phyloP scores from a whole-genome alignment of 2,797 vertebrate genomes.

The Fistularia commersonii region DNA sequence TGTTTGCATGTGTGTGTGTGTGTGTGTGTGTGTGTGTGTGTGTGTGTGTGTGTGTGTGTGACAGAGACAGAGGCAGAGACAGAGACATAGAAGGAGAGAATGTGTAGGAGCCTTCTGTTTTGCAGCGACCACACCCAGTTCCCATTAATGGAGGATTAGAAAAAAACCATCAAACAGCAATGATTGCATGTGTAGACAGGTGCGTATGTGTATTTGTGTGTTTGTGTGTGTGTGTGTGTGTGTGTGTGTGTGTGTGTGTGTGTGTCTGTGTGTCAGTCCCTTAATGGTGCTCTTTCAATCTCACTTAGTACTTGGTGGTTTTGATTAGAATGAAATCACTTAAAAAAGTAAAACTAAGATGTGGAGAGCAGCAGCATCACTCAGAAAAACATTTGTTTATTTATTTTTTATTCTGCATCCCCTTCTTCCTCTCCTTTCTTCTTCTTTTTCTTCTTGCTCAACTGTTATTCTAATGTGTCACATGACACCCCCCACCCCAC shows the following conservation, averaged over 20 bases:
- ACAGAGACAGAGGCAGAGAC: conserved; percentile 39
- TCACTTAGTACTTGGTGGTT: conserved; percentile 93
- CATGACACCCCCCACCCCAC: conserved; percentile 77
- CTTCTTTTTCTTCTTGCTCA: conserved; percentile 75
- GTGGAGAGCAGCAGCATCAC: conserved; percentile 67
- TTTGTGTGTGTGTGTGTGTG: no score
- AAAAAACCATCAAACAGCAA: conserved; percentile 45
- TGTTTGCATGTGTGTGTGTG: conserved; percentile 19
- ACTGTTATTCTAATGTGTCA: conserved; percentile 98
- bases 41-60: conserved; percentile 23
- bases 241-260: conserved; percentile 4
- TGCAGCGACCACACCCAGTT: conserved; percentile 86
- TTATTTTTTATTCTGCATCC: no score
- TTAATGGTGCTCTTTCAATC: conserved; percentile 94
- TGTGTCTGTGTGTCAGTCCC: conserved; percentile 57
- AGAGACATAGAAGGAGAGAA: conserved; percentile 13
- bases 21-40: conserved; percentile 15
- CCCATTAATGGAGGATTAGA: conserved; percentile 82
- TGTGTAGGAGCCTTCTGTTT: conserved; percentile 42
- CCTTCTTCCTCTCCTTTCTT: no score
- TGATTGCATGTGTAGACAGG: conserved; percentile 3
- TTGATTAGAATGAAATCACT: conserved; percentile 93
- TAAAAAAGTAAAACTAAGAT: conserved; percentile 39
- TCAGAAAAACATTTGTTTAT: conserved; percentile 83
- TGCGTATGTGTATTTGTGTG: no score